Evolutionary conservation across 1,140 invertebrate genomes (phyloP), one percentile per base, ranked within the genome.

Genomic region (Chironomus tepperi): DNA sequence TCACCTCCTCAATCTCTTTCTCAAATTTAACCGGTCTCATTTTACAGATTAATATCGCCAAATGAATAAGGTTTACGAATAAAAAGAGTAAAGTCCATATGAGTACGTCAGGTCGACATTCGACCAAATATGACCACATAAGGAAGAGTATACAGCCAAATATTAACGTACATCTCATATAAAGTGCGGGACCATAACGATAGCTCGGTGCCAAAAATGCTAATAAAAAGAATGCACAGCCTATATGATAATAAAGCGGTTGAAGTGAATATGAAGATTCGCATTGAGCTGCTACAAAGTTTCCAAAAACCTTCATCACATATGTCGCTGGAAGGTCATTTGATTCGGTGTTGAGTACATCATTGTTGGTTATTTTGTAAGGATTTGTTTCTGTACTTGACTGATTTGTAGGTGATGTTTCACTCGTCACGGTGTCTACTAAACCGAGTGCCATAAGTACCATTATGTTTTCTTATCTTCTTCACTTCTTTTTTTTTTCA

Each of bases 71-170:
- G 84, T 95, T 95, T 80, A 95, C 90, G 77, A 88, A 83, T 78
- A 94, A 87, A 83, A 95, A 95, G 57, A 89, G 87, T 78, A 88
- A 87, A 79, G 94, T 95, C 94, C 94, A 96, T 73, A 94, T 84
- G 77, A 93, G 90, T 76, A 92, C 90, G 79, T 95, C 93, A 76
- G 93, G 85, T 79, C 91, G 92, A 83, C 93, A 95, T 77, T 93
- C 87, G 67, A 94, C 88, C 75, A 90, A 88, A 88, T 91, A 94
- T 24, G 91, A 91, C 91, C 93, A 95, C 74, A 93, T 83, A 43
- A 88, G 87, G 75, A 91, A 88, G 83, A 93, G 91, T 67, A 90
- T 86, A 83, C 90, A 92, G 42, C 91, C 93, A 64, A 93, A 85
- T 70, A 93, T 85, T 74, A 95, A 84, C 21, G 89, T 89, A 77